These are phyloP conservation scores for Heliothis subflexa DNA, from an alignment of 1,140 invertebrate species.

Conservation along the genomic window DNA sequence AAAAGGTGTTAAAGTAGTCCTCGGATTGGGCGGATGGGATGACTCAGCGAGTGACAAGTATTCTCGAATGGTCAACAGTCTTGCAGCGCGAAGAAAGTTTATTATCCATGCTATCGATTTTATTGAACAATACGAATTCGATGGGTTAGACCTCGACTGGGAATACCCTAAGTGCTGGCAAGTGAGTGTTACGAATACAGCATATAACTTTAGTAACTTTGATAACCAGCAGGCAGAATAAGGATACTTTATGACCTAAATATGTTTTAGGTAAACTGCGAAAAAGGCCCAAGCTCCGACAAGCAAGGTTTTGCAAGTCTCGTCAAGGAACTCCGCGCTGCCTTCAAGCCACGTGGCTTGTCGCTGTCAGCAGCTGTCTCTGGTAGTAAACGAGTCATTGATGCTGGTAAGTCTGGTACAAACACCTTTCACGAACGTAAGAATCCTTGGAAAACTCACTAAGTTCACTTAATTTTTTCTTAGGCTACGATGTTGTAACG, in stretches of 20 bases:
- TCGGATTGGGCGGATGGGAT: constrained; percentile 97
- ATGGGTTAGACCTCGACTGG: constrained; percentile 96
- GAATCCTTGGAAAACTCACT: background rate
- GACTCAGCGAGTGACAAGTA: constrained; percentile 95
- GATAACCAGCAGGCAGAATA: background rate
- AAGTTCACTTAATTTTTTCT: constrained; percentile 35
- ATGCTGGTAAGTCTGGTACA: constrained; percentile 87
- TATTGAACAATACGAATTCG: constrained; percentile 92
- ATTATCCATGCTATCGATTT: constrained; percentile 92
- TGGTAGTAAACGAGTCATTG: constrained; percentile 93
- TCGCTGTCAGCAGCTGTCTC: constrained; percentile 94
- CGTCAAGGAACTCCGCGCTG: constrained; percentile 90
- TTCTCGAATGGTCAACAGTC: constrained; percentile 92
- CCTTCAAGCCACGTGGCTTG: constrained; percentile 90
- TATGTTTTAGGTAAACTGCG: constrained; percentile 91
- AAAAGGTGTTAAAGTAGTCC: constrained; percentile 92
- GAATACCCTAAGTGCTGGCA: constrained; percentile 97
- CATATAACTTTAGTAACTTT: background rate
- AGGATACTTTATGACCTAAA: background rate
- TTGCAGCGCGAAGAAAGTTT: constrained; percentile 90
- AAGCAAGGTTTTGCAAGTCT: constrained; percentile 91
- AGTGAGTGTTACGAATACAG: constrained; percentile 85
- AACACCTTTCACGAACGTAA: too few species aligned
- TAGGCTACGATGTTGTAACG: constrained; percentile 91
- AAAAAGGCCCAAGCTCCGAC: constrained; percentile 91